Evolutionary conservation across 2,113 vertebrate species (phyloP).

Genomic region (Notiomystis cincta): DNA sequence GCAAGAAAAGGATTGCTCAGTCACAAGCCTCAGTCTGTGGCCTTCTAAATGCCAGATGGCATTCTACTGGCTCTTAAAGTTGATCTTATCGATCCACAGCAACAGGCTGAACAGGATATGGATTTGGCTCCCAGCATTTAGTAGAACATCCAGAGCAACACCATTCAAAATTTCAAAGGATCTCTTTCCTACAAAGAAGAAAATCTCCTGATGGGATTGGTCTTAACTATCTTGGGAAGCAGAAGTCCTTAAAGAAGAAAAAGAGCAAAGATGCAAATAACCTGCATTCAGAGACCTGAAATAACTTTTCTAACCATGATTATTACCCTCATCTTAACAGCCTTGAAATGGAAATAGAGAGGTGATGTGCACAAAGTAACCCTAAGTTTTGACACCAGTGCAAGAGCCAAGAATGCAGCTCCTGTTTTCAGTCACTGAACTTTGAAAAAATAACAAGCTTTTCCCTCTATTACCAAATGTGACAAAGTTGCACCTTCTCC

Average conservation of each 20-base stretch:
- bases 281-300: not conserved
- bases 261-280: not conserved
- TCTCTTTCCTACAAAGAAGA: not conserved
- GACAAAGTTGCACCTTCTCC: not conserved
- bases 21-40: not conserved
- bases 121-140: not conserved
- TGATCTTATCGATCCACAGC: not conserved
- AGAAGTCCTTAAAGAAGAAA: not conserved
- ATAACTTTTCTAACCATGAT: not conserved
- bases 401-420: not conserved
- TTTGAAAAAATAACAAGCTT: not conserved
- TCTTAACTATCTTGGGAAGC: not conserved
- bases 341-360: not conserved
- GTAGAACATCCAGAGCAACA: not conserved
- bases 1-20: not conserved
- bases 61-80: not conserved
- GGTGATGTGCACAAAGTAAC: not conserved
- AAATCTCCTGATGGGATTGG: not conserved
- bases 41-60: not conserved
- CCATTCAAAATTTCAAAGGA: not conserved
- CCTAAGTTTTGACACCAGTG: not conserved
- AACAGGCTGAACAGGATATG: not conserved
- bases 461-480: not conserved
- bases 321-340: not conserved
- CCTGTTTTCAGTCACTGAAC: not conserved